Conservation (phyloP, 1,140 invertebrate species). For the Adoxophyes honmai region DNA sequence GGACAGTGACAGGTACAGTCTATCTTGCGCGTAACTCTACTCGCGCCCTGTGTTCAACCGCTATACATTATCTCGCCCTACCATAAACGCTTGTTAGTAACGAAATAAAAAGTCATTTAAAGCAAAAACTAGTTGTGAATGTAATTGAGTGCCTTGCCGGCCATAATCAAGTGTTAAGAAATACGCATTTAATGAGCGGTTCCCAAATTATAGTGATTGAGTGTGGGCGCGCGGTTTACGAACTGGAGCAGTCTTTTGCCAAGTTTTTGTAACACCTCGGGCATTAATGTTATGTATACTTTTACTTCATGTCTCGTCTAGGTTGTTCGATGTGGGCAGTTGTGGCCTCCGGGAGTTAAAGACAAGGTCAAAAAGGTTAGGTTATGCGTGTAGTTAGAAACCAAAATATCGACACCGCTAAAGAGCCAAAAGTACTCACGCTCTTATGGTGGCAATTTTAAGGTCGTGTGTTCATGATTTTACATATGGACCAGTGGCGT, state of each 20-base stretch:
- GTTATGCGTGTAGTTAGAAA: too few relatives aligned
- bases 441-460: too few relatives aligned
- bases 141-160: conserved; percentile 1
- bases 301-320: background rate
- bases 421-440: too few relatives aligned
- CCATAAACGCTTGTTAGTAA: background rate
- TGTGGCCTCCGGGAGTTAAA: too few relatives aligned
- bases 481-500: too few relatives aligned
- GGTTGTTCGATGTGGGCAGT: too few relatives aligned
- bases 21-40: too few relatives aligned
- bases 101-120: conserved; percentile 3
- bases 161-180: conserved; percentile 9
- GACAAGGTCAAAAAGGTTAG: too few relatives aligned
- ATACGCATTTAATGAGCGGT: background rate
- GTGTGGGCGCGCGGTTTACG: conserved; percentile 9
- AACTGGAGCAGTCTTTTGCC: conserved; percentile 11
- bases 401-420: too few relatives aligned
- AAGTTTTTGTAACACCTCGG: conserved; percentile 5
- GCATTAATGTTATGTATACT: conserved; percentile 6
- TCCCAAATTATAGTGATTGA: conserved; percentile 10
- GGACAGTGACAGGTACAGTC: too few relatives aligned
- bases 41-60: too few relatives aligned
- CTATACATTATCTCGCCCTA: background rate
- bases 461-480: too few relatives aligned
- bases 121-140: background rate